Evolutionary conservation across 2,113 vertebrate genomes (phyloP).

Genomic region (Alligator mississippiensis): DNA sequence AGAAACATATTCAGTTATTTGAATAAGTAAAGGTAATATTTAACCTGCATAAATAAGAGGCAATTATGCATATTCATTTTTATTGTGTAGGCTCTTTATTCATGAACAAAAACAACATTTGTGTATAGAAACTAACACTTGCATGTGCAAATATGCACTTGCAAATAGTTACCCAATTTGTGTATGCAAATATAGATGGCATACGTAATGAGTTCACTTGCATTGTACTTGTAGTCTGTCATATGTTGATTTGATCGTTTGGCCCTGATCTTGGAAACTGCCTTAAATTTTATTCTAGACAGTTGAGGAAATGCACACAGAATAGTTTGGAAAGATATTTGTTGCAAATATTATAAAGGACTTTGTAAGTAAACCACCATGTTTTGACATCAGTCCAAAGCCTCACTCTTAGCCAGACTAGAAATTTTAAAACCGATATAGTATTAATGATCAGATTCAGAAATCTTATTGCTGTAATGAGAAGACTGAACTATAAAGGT

Average conservation of each 20-base stretch:
- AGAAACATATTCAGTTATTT: slow-evolving; percentile 1
- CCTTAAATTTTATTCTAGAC: background rate
- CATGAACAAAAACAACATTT: background rate
- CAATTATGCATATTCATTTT: background rate
- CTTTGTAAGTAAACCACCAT: background rate
- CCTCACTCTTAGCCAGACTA: background rate
- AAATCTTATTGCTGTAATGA: background rate
- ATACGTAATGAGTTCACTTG: background rate
- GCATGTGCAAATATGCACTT: background rate
- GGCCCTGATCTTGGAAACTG: background rate
- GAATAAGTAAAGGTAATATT: background rate
- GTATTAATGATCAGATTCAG: background rate
- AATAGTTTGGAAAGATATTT: background rate
- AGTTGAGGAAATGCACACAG: background rate
- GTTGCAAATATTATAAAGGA: background rate
- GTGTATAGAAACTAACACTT: background rate
- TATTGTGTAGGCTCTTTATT: background rate
- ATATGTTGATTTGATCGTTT: background rate
- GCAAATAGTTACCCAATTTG: background rate
- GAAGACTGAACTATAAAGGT: background rate
- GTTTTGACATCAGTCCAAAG: background rate
- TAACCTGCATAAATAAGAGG: background rate
- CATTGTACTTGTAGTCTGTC: background rate
- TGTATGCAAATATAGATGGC: background rate
- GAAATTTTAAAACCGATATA: background rate